A percentile compares a stretch with the other conserved stretches of the same genome.
Conservation (phyloP, 2,888 invertebrate species). For the Amorpha juglandis region DNA sequence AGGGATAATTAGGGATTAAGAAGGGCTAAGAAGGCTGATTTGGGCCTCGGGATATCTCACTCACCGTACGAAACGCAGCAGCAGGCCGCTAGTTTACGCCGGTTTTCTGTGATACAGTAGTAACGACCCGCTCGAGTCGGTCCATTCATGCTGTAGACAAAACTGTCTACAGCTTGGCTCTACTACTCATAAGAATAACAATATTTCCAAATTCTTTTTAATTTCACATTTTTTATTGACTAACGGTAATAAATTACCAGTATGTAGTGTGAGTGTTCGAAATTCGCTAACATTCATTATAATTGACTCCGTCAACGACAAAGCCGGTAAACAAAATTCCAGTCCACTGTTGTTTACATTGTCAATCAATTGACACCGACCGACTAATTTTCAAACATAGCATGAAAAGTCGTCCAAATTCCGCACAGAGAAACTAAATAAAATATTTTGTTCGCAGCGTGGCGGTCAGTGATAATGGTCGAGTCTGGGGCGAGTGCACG, state of each 20-base stretch:
- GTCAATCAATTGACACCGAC: conserved; percentile 27
- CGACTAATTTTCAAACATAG: conserved; percentile 10
- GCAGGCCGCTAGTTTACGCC: no score
- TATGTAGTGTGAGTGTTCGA: background rate
- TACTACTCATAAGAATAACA: no score
- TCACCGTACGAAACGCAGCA: no score
- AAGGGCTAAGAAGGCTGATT: no score
- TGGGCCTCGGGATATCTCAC: no score
- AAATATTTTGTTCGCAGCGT: conserved; percentile 29
- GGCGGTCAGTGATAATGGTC: conserved; percentile 32
- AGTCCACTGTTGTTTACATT: conserved; percentile 30
- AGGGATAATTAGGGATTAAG: no score
- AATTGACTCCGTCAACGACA: background rate
- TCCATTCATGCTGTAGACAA: no score
- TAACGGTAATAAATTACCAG: background rate
- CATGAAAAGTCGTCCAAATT: conserved; percentile 35
- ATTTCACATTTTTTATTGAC: no score
- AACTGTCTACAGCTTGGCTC: no score
- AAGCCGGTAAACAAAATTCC: conserved; percentile 1
- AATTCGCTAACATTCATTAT: background rate
- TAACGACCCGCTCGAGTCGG: no score
- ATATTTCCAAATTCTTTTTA: no score
- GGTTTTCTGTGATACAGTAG: no score
- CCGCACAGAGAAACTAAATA: conserved; percentile 36
- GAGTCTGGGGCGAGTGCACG: conserved; percentile 28